phyloP scores from a whole-genome alignment of 2,113 vertebrate species.

The Gorsachius goisagi region DNA sequence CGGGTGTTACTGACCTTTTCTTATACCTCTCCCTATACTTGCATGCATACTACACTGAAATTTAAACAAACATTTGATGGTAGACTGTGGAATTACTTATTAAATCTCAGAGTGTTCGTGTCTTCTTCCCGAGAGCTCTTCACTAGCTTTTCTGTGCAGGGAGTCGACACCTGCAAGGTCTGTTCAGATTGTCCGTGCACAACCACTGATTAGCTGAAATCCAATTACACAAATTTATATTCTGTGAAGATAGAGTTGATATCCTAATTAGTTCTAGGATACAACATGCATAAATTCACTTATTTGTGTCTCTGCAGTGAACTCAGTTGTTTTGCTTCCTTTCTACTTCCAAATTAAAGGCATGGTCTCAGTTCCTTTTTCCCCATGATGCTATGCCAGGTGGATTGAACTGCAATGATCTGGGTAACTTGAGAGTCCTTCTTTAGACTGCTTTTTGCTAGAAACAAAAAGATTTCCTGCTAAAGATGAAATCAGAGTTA shows the following conservation, averaged over 20 bases:
- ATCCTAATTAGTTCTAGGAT: neutral
- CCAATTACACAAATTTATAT: neutral
- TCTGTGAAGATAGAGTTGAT: neutral
- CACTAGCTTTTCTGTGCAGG: neutral
- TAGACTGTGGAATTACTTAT: neutral
- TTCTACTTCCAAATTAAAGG: neutral
- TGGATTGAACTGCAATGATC: neutral
- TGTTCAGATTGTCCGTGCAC: rapidly evolving
- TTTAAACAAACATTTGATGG: neutral
- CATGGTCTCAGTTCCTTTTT: neutral
- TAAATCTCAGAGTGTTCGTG: neutral
- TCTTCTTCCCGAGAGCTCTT: neutral
- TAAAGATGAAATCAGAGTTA: neutral
- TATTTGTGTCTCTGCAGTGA: neutral
- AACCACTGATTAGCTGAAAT: neutral
- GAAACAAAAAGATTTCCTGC: neutral
- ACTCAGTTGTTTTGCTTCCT: rapidly evolving
- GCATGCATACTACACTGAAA: neutral
- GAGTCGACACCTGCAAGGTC: neutral
- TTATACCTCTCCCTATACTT: neutral
- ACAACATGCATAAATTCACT: neutral
- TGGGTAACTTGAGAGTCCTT: neutral
- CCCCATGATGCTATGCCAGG: too few species aligned
- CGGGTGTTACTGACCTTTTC: neutral
- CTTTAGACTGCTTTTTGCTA: neutral